These are phyloP conservation scores for Orthonychiurus folsomi DNA, from an alignment of 2,888 invertebrate species.

Conservation along the genomic window DNA sequence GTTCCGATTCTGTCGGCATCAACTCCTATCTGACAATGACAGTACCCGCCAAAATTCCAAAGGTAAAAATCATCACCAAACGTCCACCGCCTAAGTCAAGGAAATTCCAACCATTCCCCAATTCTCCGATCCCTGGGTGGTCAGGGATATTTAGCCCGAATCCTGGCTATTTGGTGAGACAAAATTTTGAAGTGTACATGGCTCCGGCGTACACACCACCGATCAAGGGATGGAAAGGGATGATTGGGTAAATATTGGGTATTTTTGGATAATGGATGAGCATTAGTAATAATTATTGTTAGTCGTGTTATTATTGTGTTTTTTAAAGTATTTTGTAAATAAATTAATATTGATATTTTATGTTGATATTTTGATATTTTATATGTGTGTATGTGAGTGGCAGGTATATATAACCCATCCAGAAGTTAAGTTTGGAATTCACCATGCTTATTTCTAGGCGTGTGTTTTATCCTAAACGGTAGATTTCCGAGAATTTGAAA, in stretches of 20 bases:
- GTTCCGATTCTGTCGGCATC: background rate
- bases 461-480: too few relatives aligned
- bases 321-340: too few relatives aligned
- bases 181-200: slow-evolving; percentile 22
- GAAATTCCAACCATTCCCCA: slow-evolving; percentile 25
- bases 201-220: background rate
- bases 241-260: background rate
- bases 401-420: too few relatives aligned
- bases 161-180: slow-evolving; percentile 34
- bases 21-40: background rate
- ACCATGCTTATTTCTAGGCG: too few relatives aligned
- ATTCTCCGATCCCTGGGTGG: slow-evolving; percentile 31
- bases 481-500: too few relatives aligned
- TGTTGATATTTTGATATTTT: too few relatives aligned
- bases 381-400: too few relatives aligned
- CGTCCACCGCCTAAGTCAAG: background rate
- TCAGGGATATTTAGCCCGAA: slow-evolving; percentile 32
- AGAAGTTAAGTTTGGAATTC: too few relatives aligned
- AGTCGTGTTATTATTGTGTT: too few relatives aligned
- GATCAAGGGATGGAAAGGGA: background rate
- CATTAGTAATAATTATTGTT: too few relatives aligned
- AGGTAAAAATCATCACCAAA: background rate
- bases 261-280: too few relatives aligned
- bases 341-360: too few relatives aligned
- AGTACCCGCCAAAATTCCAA: background rate